Conservation (phyloP, 2,113 vertebrate genomes). For the Hippocampus mohnikei region DNA sequence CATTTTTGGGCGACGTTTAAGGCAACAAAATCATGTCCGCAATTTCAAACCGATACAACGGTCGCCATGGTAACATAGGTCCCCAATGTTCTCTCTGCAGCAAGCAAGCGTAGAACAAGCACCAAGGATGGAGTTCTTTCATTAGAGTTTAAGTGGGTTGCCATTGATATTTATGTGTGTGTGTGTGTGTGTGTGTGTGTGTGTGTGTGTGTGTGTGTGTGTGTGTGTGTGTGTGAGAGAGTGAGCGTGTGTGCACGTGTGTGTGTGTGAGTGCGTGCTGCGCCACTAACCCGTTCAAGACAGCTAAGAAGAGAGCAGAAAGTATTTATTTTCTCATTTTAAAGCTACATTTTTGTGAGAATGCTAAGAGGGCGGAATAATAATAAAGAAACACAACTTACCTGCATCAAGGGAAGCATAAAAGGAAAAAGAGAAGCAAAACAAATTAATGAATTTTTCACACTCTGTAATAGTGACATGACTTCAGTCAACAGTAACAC, state of each 20-base stretch:
- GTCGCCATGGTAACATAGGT: slow-evolving; percentile 69
- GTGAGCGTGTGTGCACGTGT: too few relatives aligned
- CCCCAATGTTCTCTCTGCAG: slow-evolving; percentile 43
- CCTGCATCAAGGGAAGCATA: slow-evolving; percentile 42
- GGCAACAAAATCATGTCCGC: slow-evolving; percentile 28
- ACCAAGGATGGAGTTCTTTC: slow-evolving; percentile 46
- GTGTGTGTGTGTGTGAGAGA: too few relatives aligned
- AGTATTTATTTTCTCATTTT: neutral
- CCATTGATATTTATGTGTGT: slow-evolving; percentile 6
- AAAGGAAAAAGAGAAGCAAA: slow-evolving; percentile 1
- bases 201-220: too few relatives aligned
- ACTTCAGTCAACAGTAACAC: neutral
- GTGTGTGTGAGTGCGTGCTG: neutral
- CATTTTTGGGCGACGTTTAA: neutral
- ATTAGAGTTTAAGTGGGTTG: slow-evolving; percentile 31
- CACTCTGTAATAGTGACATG: neutral
- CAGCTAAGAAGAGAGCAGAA: neutral
- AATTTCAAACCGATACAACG: slow-evolving; percentile 29
- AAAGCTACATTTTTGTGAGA: neutral
- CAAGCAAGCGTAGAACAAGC: slow-evolving; percentile 28
- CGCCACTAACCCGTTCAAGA: neutral
- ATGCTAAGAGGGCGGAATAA: neutral
- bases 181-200: too few relatives aligned
- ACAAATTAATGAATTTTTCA: slow-evolving; percentile 11
- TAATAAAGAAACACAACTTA: slow-evolving; percentile 31